Percentiles rank a stretch among this genome's conserved stretches.
phyloP scores from a whole-genome alignment of 2,797 vertebrate genomes.

The Yasuhikotakia modesta region DNA sequence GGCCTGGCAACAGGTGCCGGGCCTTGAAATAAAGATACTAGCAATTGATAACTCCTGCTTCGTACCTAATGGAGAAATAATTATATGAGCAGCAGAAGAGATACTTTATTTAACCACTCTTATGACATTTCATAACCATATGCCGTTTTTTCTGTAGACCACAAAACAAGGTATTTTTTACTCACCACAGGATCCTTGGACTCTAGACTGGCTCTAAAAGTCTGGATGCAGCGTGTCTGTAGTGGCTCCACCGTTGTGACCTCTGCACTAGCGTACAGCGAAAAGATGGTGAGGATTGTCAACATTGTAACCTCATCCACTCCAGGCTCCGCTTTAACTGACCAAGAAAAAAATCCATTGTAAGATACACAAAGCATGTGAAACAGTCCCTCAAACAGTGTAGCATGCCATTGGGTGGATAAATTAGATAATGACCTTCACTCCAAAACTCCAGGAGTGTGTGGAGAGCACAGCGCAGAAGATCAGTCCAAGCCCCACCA shows the following conservation, averaged over 20 bases:
- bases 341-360: conserved; percentile 3
- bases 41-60: conserved; percentile 83
- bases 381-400: neutral
- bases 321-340: no score
- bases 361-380: neutral
- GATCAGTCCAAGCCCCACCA: conserved; percentile 79
- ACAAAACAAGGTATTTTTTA: no score
- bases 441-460: conserved; percentile 85
- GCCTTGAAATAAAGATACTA: conserved; percentile 87
- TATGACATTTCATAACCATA: no score
- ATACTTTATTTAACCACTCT: no score
- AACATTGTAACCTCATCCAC: conserved; percentile 80
- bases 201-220: conserved; percentile 80
- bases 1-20: conserved; percentile 77
- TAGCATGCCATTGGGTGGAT: no score
- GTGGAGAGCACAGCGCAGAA: conserved; percentile 80
- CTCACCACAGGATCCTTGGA: conserved; percentile 86
- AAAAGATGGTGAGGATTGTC: no score
- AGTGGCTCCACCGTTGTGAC: conserved; percentile 77
- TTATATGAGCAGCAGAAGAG: no score
- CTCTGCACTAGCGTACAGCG: conserved; percentile 83
- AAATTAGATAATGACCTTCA: conserved; percentile 75
- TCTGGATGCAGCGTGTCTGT: conserved; percentile 79
- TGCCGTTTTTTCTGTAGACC: no score
- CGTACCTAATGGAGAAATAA: conserved; percentile 77